Evolutionary conservation across 2,888 invertebrate genomes (phyloP).

Genomic region (Tyria jacobaeae): DNA sequence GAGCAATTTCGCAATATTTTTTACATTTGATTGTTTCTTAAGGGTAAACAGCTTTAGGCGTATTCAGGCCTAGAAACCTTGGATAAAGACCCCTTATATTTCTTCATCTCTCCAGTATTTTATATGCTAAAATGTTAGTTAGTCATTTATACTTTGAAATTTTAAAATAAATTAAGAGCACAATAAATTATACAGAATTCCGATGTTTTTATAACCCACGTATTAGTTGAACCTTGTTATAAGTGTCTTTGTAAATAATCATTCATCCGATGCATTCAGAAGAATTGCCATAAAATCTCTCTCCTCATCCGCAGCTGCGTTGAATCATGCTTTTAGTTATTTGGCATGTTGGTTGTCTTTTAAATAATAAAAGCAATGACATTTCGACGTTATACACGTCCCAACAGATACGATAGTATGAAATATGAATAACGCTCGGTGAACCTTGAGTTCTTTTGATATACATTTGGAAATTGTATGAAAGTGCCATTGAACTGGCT

Average conservation of each 20-base stretch:
- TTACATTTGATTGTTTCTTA: background rate
- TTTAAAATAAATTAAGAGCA: background rate
- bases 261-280: slow-evolving; percentile 25
- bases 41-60: background rate
- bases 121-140: too few species aligned
- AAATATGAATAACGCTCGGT: background rate
- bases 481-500: too few species aligned
- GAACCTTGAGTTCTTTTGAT: too few species aligned
- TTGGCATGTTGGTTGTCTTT: background rate
- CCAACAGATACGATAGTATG: too few species aligned
- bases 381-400: background rate
- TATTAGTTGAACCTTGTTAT: slow-evolving; percentile 6
- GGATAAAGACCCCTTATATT: background rate
- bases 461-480: too few species aligned
- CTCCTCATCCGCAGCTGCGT: slow-evolving; percentile 1
- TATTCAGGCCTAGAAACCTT: background rate
- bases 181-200: background rate
- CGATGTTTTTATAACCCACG: slow-evolving; percentile 15
- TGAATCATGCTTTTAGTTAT: slow-evolving; percentile 1
- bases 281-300: slow-evolving; percentile 19
- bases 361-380: background rate
- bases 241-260: slow-evolving; percentile 16
- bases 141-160: background rate
- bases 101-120: too few species aligned
- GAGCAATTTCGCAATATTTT: background rate